Base-by-base conservation (phyloP, 2,113 vertebrate species). In the Paralichthys olivaceus region DNA sequence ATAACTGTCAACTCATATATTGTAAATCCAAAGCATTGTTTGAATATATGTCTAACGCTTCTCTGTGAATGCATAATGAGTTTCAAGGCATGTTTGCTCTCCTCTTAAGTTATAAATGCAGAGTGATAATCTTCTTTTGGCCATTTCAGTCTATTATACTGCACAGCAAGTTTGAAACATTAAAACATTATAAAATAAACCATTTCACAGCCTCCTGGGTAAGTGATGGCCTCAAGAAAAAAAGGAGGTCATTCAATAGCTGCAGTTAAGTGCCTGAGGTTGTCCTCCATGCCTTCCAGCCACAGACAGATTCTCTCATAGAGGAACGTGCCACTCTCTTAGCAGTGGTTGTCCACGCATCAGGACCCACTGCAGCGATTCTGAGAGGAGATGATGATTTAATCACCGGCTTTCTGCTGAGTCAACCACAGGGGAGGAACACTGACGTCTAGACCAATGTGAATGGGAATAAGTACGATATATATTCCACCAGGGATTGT, bases 281-380 rank as follows among this genome's bases (percentile, higher is more conserved):
- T 71, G 23, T 23, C 54, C 68, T 47, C 71, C 11, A 1, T 6
- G 37, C 45, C 69, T 61, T 43, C 47, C 56, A 49, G 62, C 67
- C 65, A 69, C 57, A 51, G 81, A 89, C 81, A 84, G 76, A 71
- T 83, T 49, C 83, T 80, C 79, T 81, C 82, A 84, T 66, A 72
- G 13, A 43, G 69, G 69, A 86, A 49, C 59, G 78, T 78, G 81
- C 62, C 84, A 29, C 67, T 71, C 73, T 66, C 47, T 68, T 40
- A 45, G n/a, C 64, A 15, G 4, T 45, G 11, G 55, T 66, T 25
- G 51, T 60, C 57, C 66, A 69, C 58, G 0, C 68, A 79, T 80
- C 85, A 59, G 47, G 83, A 83, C 78, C 81, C 74, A 26, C 34
- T 14, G 77, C 59, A 4, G 40, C 14, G 43, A 54, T 17, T 74